Conservation (phyloP, 2,888 invertebrate species). For the Cosmorhoe ocellata region DNA sequence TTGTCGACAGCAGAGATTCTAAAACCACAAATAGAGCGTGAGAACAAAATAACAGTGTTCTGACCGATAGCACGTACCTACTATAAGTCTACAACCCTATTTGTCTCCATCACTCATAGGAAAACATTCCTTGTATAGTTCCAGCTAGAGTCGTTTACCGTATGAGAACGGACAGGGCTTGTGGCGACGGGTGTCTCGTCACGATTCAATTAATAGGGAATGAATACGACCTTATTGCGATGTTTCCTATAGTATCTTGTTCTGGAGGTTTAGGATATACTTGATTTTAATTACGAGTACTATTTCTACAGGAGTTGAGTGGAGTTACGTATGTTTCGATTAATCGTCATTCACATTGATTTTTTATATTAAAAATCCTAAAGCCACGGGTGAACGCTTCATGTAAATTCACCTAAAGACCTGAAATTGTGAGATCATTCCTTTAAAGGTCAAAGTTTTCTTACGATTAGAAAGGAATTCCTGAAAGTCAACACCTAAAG, state of each 20-base stretch:
- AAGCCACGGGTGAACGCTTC: no score
- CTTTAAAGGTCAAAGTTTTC: no score
- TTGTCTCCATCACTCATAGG: slow-evolving; percentile 11
- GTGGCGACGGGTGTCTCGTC: slow-evolving; percentile 46
- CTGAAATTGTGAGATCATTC: no score
- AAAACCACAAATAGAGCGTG: slow-evolving; percentile 64
- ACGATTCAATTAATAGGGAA: slow-evolving; percentile 64
- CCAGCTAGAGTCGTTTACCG: slow-evolving; percentile 37
- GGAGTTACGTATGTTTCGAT: no score
- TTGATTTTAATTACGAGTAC: slow-evolving; percentile 2
- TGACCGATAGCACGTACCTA: slow-evolving; percentile 42
- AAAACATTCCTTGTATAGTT: slow-evolving; percentile 42
- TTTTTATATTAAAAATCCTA: no score
- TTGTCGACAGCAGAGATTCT: slow-evolving; percentile 49
- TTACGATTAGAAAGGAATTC: no score
- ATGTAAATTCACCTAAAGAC: no score
- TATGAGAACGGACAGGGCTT: slow-evolving; percentile 27
- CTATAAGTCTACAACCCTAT: slow-evolving; percentile 42
- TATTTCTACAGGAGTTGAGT: neutral
- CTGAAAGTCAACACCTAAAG: no score
- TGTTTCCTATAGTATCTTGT: slow-evolving; percentile 46
- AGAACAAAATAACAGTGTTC: slow-evolving; percentile 59
- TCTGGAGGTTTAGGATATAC: slow-evolving; percentile 14
- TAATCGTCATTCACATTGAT: no score
- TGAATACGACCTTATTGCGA: slow-evolving; percentile 51